phyloP scores from a whole-genome alignment of 2,113 vertebrate species.

The Tiliqua scincoides region DNA sequence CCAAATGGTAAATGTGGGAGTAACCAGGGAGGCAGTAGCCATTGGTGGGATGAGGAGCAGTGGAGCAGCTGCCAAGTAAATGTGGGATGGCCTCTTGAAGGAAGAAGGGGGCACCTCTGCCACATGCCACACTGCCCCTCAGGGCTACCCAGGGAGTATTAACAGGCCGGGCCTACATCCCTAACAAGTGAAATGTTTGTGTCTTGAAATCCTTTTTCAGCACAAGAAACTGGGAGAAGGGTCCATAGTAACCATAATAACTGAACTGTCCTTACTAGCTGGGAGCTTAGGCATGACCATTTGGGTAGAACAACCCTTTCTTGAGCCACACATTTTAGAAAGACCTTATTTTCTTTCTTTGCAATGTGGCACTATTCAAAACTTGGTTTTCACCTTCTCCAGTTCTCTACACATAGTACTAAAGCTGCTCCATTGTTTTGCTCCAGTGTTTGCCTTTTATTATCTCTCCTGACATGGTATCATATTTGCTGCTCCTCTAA shows the following conservation, averaged over 20 bases:
- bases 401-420: not conserved
- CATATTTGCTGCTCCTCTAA: not conserved
- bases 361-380: not conserved
- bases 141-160: too few species aligned
- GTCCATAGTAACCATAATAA: not conserved
- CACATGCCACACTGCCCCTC: too few species aligned
- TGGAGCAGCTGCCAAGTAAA: too few species aligned
- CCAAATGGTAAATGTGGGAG: too few species aligned
- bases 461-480: not conserved
- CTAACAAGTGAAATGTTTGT: too few species aligned
- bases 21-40: too few species aligned
- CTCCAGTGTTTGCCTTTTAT: not conserved
- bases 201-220: too few species aligned
- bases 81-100: too few species aligned
- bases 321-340: not conserved
- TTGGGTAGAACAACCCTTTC: not conserved
- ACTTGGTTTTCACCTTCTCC: not conserved
- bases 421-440: not conserved
- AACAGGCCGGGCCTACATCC: too few species aligned
- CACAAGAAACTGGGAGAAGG: too few species aligned
- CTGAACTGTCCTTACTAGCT: not conserved
- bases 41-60: too few species aligned
- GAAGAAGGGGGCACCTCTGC: too few species aligned
- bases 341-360: not conserved
- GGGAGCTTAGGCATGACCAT: not conserved